Base-by-base conservation (phyloP, 2,888 invertebrate species). In the Leptinotarsa juncta region DNA sequence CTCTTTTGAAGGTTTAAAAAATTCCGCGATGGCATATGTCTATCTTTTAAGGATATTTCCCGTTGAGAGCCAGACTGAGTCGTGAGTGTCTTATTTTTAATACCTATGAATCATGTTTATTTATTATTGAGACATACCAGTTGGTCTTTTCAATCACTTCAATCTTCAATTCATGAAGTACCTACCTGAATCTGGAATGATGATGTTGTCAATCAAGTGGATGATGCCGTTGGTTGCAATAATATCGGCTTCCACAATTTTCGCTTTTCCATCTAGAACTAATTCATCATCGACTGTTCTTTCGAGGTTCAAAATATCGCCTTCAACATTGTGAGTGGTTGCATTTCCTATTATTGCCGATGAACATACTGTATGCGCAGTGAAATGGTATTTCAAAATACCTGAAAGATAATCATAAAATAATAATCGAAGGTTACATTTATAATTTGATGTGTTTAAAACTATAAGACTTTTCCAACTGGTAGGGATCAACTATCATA, bases 151-250 rank as follows among this genome's bases (percentile, higher is more conserved):
- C 42, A 42, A 10, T 42, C 42, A 42, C 2, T 42, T 32, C 1
- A 0, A 5, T 5, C 5, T 32, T 32, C 42, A 42, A 18, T 12
- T 50, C 2, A 49, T 20, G 10, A 32, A 32, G 14, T 71, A 62
- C 18, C 65, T 77, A 82, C 83, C 82, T 77, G 91, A 90, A 77
- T 92, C 90, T 0, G 93, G 93, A 70, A 93, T 89, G 65, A 94
- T 84, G 42, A 94, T 90, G 3, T 90, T 89, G 81, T 94, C 93
- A 77, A 94, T 90, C 48, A 92, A 88, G 84, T 94, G 93, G 48
- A 94, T 84, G 3, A 94, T 93, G n/a, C 94, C 94, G 86, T 94
- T 94, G 2, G 91, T 92, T 15, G 91, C 93, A 87, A 94, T 90
- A 49, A 91, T 87, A 84, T 94, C 94, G 4, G 88, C 85, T 72